phyloP scores from a whole-genome alignment of 2,888 invertebrate species.

The Liopterus haemorrhoidalis region DNA sequence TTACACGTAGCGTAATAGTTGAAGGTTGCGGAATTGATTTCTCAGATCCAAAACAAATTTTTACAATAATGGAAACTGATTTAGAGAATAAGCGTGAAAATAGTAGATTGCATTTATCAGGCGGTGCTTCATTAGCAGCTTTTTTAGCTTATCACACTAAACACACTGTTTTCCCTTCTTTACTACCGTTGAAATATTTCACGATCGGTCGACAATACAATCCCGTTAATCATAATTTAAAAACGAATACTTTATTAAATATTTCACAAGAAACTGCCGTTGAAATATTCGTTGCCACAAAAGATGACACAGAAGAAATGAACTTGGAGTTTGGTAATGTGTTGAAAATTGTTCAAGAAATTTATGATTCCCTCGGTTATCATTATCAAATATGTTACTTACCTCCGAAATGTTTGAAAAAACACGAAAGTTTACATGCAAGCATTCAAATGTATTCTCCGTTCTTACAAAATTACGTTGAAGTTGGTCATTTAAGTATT shows the following conservation, averaged over 20 bases:
- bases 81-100: conserved; percentile 49
- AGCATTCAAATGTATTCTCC: conserved; percentile 71
- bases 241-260: conserved; percentile 55
- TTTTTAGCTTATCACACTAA: conserved; percentile 70
- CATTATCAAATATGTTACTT: conserved; percentile 61
- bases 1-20: conserved; percentile 65
- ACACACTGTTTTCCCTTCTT: conserved; percentile 54
- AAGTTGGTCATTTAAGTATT: conserved; percentile 67
- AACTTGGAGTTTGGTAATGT: conserved; percentile 54
- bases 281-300: conserved; percentile 58
- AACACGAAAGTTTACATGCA: conserved; percentile 62
- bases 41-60: conserved; percentile 51
- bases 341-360: conserved; percentile 47
- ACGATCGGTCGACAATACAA: conserved; percentile 65
- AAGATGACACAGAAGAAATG: conserved; percentile 46
- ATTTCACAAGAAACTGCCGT: conserved; percentile 64
- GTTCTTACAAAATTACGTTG: conserved; percentile 56
- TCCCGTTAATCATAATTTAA: conserved; percentile 43
- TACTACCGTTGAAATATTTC: conserved; percentile 65
- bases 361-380: conserved; percentile 61
- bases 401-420: conserved; percentile 55
- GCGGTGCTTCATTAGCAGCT: conserved; percentile 66
- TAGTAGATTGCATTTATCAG: conserved; percentile 66
- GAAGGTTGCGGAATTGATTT: conserved; percentile 66
- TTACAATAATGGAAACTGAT: conserved; percentile 55